Conservation (phyloP, 2,113 vertebrate genomes). For the Ophthalmolycus amberensis region DNA sequence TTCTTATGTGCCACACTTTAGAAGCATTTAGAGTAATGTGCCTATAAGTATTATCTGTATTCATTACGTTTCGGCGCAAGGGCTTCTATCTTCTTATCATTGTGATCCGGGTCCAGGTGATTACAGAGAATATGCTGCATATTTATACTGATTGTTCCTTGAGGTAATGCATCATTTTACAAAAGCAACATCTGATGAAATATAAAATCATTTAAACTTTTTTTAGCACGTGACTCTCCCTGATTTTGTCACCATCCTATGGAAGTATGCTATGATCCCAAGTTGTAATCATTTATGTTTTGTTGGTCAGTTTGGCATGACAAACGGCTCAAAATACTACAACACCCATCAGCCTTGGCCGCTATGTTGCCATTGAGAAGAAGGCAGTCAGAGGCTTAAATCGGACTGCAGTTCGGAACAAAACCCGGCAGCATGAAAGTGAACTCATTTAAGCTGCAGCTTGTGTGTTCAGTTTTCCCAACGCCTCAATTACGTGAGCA, state of each 20-base stretch:
- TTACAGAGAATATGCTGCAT: not conserved
- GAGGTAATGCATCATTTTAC: not conserved
- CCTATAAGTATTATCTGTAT: not conserved
- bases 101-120: not conserved
- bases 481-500: not conserved
- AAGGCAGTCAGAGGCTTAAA: not conserved
- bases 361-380: not conserved
- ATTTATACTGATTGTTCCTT: not conserved
- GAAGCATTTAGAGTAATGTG: slow-evolving; percentile 3
- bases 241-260: not conserved
- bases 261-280: not conserved
- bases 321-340: not conserved
- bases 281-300: not conserved
- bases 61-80: slow-evolving; percentile 4
- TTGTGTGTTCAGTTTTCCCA: not conserved
- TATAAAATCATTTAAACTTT: not conserved
- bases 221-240: not conserved
- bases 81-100: not conserved
- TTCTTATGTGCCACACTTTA: slow-evolving; percentile 23
- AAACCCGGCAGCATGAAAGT: not conserved
- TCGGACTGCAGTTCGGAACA: not conserved
- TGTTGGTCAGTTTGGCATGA: not conserved
- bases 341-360: not conserved
- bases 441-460: not conserved
- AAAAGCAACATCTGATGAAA: too few species aligned